Base-by-base conservation (phyloP, 2,888 invertebrate species). In the Eilema caniola region DNA sequence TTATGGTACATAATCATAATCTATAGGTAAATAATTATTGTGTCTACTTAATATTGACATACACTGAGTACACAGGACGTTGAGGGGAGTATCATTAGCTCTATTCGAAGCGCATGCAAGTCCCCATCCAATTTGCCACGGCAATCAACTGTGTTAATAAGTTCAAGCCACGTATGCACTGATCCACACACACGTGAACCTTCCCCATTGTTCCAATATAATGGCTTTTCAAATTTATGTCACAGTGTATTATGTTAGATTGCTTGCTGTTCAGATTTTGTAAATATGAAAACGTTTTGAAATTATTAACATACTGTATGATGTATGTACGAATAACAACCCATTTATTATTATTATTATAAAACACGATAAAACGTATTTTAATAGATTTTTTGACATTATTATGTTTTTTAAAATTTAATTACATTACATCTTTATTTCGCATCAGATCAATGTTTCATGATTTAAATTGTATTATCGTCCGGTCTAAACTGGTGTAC, bases 61-160 rank as follows among this genome's bases (percentile, higher is more conserved):
- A 70, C 66, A 72, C 77, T 76, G 77, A 80, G 76, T 79, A 83
- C 73, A 76, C 65, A 68, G 63, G 70, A 78, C 70, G 78, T 78
- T 83, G 82, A 82, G 78, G 78, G 78, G 77, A 83, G 78, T 82
- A 79, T 83, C 82, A 84, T 86, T 87, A 86, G 83, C 78, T 24
- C 79, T 82, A 73, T 80, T 78, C 83, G 79, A 71, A 70, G 83
- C 83, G 84, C 86, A 87, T 86, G 86, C 84, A 86, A 83, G 86
- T 89, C 88, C 89, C 88, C 85, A 86, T 89, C 88, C 91, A 91
- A 92, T 91, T 90, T 89, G 86, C 88, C 81, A 83, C 85, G 83
- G 88, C 88, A 90, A 92, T 92, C 90, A 91, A 88, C 87, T 86
- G 88, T 84, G 89, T 88, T 92, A 92, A 90, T 91, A 90, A 89